Evolutionary conservation across 2,113 vertebrate species (phyloP).

Genomic region (Ibidorhyncha struthersii): DNA sequence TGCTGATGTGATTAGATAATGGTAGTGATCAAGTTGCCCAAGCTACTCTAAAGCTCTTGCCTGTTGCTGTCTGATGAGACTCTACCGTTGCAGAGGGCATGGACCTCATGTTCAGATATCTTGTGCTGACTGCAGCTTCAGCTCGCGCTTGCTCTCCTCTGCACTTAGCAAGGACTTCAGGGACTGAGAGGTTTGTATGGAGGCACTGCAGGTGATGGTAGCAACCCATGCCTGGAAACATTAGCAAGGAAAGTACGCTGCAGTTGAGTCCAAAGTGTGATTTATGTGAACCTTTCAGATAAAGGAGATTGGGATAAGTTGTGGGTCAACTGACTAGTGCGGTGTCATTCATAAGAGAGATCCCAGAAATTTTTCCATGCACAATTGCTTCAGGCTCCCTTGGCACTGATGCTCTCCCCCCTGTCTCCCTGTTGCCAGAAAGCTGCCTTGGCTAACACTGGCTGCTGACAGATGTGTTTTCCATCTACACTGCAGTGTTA

Average conservation of each 20-base stretch:
- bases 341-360: background rate
- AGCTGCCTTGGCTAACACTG: background rate
- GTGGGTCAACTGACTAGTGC: background rate
- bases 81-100: background rate
- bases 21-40: background rate
- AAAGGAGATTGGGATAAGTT: background rate
- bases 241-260: background rate
- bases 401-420: background rate
- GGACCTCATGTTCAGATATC: background rate
- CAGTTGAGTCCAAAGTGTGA: background rate
- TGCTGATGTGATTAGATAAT: background rate
- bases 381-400: background rate
- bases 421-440: background rate
- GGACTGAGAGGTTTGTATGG: background rate
- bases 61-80: background rate
- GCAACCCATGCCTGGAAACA: background rate
- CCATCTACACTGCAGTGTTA: background rate
- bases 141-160: background rate
- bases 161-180: background rate
- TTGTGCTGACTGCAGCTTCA: background rate
- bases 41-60: background rate
- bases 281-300: conserved; percentile 8
- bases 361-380: conserved; percentile 27
- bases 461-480: conserved; percentile 37
- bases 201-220: background rate